These are phyloP conservation scores for Chloroclysta siterata DNA, from an alignment of 2,888 invertebrate genomes.

Conservation along the genomic window DNA sequence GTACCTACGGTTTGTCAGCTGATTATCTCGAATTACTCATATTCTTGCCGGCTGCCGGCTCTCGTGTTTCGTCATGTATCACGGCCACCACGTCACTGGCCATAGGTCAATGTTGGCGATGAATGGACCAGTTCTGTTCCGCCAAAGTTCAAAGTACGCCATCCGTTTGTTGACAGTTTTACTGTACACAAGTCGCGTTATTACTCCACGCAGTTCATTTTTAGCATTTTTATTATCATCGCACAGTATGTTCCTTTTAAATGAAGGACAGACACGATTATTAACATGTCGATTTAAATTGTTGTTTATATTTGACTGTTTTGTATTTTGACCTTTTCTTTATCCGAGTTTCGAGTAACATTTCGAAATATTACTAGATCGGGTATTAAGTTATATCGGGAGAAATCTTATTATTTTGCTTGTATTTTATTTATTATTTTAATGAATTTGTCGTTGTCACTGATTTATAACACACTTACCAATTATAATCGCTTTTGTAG, in stretches of 20 bases:
- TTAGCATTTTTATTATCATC: conserved; percentile 18
- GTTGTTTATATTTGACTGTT: conserved; percentile 24
- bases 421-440: neutral
- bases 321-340: conserved; percentile 25
- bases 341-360: conserved; percentile 25
- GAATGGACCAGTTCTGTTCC: conserved; percentile 34
- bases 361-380: conserved; percentile 20
- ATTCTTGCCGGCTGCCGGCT: conserved; percentile 33
- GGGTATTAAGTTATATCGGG: conserved; percentile 1
- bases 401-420: neutral
- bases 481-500: neutral
- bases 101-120: conserved; percentile 42
- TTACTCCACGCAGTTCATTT: neutral
- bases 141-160: conserved; percentile 37
- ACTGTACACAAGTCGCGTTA: conserved; percentile 4
- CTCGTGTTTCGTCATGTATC: conserved; percentile 35
- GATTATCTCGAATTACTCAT: conserved; percentile 42
- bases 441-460: neutral
- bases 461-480: neutral
- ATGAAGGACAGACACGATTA: conserved; percentile 5
- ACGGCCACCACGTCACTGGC: conserved; percentile 33
- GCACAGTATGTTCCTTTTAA: conserved; percentile 23
- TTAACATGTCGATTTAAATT: conserved; percentile 28
- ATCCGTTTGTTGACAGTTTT: conserved; percentile 26
- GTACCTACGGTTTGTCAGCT: conserved; percentile 27